Evolutionary conservation across 2,797 vertebrate genomes (phyloP), one percentile per base, ranked within the genome.

Genomic region (Lagodon rhomboides): DNA sequence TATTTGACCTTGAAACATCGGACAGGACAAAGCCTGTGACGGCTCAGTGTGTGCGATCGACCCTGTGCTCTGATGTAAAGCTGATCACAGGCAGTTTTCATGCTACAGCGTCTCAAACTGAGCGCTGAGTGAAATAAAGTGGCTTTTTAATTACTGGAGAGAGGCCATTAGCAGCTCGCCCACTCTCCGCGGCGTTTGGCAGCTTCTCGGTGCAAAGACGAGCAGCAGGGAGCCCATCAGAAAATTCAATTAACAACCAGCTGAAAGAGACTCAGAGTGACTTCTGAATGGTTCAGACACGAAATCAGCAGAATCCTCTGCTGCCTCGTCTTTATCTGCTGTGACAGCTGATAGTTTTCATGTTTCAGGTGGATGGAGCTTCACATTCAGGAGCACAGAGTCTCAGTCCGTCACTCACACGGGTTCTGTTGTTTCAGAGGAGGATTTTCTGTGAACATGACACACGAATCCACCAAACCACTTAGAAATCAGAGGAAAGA

Each of bases 101-200:
- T 18, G 16, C 15, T 25, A 25, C 60, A 46, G 18, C 11, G 25
- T 34, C 25, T 65, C 27, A 46, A 13, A 27, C 66, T 56, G 53
- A 73, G 60, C 79, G 77, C 58, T 69, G 53, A 77, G 69, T 85
- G 73, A 86, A 90, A 91, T 90, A 58, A 91, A 91, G 86, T 90
- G 87, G 70, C 87, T 87, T 91, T 91, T 91, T 91, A 93, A 91
- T 91, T 89, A 89, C 84, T 84, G 83, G 79, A 87, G 85, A 91
- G 87, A 80, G 78, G 87, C 85, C 88, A 91, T 91, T 86, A 90
- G 79, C 76, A 66, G 73, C 49, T 72, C 83, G 34, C 82, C 87
- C 83, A 86, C 77, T 62, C 80, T 85, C 72, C 23, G 43, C 73
- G 43, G 27, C 34, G 73, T 63, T 66, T 43, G 80, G 79, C 65